Base-by-base conservation (phyloP, 2,888 invertebrate species). In the Monopis laevigella region DNA sequence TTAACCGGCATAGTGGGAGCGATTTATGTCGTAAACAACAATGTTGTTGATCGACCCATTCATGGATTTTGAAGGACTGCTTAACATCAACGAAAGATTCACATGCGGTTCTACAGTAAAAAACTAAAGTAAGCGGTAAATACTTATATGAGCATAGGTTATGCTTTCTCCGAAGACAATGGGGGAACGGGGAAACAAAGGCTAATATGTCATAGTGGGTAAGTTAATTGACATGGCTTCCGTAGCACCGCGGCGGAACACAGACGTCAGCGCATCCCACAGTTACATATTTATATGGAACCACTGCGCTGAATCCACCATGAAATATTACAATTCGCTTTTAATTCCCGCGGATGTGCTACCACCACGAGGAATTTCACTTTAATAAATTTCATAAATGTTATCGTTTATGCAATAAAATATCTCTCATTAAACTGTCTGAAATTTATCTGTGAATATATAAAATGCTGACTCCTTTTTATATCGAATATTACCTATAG, bases 201-300 rank as follows among this genome's bases (percentile, higher is more conserved):
- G 72, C 70, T 74, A 75, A 80, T 80, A 77, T 77, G 78, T 78
- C 78, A 78, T 75, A 67, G 69, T 54, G 64, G 64, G 62, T 65
- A 65, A 73, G 71, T 75, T 78, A 80, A 80, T 78, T 78, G 78
- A 78, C 78, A 75, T 67, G 70, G 75, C 70, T 78, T 78, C 78
- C 78, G 78, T 57, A 65, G 62, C 65, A 62, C 63, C 64, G 67
- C 68, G 62, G 70, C 63, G 71, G 70, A 72, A 74, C 68, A 70
- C 68, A 75, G 65, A 67, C 71, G 72, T 72, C 71, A 66, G 60
- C 62, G 61, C 65, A 77, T 72, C 74, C 74, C 71, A 52, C 56
- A 63, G 61, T 70, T 68, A 71, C 72, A 73, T 74, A 72, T 75
- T 71, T 75, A 75, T 75, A 68, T 52, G 62, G 51, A 60, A 56